phyloP scores from a whole-genome alignment of 2,797 vertebrate species.

The Anguilla obscura region DNA sequence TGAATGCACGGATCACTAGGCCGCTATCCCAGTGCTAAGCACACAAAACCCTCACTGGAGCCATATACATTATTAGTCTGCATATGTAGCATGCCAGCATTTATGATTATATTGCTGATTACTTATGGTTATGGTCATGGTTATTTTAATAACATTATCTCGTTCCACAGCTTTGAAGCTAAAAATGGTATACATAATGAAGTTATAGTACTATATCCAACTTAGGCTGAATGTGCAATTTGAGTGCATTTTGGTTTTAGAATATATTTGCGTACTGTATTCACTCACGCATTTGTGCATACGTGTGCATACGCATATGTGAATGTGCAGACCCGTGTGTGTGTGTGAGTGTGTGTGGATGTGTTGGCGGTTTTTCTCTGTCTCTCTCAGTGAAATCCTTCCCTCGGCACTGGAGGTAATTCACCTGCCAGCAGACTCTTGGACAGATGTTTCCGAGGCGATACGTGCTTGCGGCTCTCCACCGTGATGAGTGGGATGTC shows the following conservation, averaged over 20 bases:
- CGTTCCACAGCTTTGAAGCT: not conserved
- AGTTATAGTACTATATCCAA: not conserved
- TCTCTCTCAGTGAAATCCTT: constrained; percentile 37
- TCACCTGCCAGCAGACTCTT: constrained; percentile 56
- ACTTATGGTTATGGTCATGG: not conserved
- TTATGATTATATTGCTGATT: not conserved
- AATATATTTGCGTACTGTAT: not conserved
- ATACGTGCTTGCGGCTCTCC: constrained; percentile 54
- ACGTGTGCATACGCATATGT: not conserved
- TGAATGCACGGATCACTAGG: not conserved
- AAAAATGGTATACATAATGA: not conserved
- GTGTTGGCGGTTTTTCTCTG: not conserved
- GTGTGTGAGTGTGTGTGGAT: not conserved
- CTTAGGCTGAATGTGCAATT: not conserved
- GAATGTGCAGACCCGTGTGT: not conserved
- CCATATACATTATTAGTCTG: not conserved
- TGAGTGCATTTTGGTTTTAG: not conserved
- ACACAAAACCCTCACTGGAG: not conserved
- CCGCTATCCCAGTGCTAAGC: not conserved
- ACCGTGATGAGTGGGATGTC: constrained; percentile 45
- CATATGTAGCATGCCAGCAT: not conserved
- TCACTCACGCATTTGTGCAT: not conserved
- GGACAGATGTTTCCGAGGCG: constrained; percentile 62
- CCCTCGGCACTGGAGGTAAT: constrained; percentile 57
- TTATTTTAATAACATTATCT: not conserved